Base-by-base conservation (phyloP, 2,113 vertebrate species). In the Myotis lucifugus region DNA sequence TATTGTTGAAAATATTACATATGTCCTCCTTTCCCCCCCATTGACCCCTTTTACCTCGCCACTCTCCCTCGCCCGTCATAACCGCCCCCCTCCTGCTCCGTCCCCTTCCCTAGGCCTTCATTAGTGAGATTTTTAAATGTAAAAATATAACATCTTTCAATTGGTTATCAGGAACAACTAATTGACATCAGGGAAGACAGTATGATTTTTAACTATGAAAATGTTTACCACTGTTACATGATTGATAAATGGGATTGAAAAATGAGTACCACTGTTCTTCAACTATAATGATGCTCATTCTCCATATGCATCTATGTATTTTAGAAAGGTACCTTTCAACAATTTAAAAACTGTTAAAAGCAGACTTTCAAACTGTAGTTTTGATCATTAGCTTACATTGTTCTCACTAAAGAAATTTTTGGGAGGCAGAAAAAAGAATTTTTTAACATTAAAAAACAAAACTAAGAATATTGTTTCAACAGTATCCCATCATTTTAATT, bases 71-170 rank as follows among this genome's bases (percentile, higher is more conserved):
- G 21, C 54, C 8, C 3, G 23, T 61, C 23, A 9, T 61, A 61
- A 25, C 23, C 23, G 3, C 56, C 56, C 56, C 23, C 23, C 25
- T 61, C 23, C 9, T 9, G 3, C 23, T 23, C 23, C 23, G 3
- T 59, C 23, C 56, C 23, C 3, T 61, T 61, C 23, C 10, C 23
- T 9, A 61, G 56, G 25, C 59, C 23, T 61, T 61, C 25, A 61
- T 61, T 61, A 61, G 23, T 61, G 23, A 61, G 23, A 3, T 21
- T 59, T 61, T 61, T 27, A 11, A 61, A 61, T 61, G 59, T 76
- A 59, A 88, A 91, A 95, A 94, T 78, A 15, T 37, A 94, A 54
- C 18, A 48, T 52, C 37, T 87, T 97, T 90, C 64, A 48, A 3
- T 1, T 88, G 23, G 25, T 74, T 88, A 91, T 50, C 14, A 76